Conservation (phyloP, 2,797 vertebrate genomes). For the Pogoniulus pusillus region DNA sequence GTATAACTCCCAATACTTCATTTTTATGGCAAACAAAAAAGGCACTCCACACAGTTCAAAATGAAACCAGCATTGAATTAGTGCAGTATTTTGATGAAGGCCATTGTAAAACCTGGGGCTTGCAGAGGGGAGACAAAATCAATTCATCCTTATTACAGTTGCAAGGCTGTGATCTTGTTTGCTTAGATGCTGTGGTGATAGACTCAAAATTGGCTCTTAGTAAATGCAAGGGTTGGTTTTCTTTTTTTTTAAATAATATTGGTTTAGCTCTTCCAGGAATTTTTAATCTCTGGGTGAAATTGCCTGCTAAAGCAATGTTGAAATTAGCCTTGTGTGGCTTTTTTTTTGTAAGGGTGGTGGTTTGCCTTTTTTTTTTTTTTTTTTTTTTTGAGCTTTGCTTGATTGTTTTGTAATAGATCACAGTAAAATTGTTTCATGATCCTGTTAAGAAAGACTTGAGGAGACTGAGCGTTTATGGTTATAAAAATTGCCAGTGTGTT, state of each 20-base stretch:
- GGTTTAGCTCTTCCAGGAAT: slow-evolving; percentile 69
- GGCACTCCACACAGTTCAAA: slow-evolving; percentile 23
- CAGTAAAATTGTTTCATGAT: slow-evolving; percentile 59
- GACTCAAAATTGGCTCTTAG: slow-evolving; percentile 65
- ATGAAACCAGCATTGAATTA: slow-evolving; percentile 68
- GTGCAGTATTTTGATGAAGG: slow-evolving; percentile 29
- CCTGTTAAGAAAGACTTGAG: slow-evolving; percentile 51
- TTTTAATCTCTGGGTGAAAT: slow-evolving; percentile 68
- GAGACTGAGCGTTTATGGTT: slow-evolving; percentile 48
- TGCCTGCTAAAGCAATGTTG: slow-evolving; percentile 62
- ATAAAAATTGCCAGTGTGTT: slow-evolving; percentile 29
- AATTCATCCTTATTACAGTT: slow-evolving; percentile 70
- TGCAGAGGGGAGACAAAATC: slow-evolving; percentile 53
- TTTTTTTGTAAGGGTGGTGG: neutral
- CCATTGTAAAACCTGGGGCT: neutral
- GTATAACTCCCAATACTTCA: neutral
- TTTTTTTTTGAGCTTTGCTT: slow-evolving; percentile 50
- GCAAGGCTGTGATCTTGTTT: slow-evolving; percentile 71
- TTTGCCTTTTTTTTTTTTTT: no score
- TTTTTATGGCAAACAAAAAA: slow-evolving; percentile 29
- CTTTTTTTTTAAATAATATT: slow-evolving; percentile 64
- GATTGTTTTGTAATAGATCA: slow-evolving; percentile 58
- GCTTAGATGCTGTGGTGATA: slow-evolving; percentile 62
- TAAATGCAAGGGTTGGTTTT: slow-evolving; percentile 61
- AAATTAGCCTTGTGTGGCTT: slow-evolving; percentile 57